Evolutionary conservation across 2,113 vertebrate species (phyloP).

Genomic region (Salminus brasiliensis): DNA sequence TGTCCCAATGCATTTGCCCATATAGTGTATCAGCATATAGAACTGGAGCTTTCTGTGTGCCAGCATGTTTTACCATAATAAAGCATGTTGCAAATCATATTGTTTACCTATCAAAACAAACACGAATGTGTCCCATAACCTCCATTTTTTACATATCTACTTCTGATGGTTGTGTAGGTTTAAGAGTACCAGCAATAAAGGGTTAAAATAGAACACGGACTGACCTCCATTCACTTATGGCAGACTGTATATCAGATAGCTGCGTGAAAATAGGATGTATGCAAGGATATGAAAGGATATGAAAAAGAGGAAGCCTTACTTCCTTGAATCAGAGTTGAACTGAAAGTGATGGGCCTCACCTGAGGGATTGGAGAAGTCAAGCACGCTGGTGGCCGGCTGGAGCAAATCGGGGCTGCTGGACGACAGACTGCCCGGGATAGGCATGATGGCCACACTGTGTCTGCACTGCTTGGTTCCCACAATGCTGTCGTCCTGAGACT

Average conservation of each 20-base stretch:
- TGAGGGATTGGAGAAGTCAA: constrained; percentile 93
- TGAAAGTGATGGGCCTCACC: constrained; percentile 73
- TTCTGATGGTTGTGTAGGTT: no score
- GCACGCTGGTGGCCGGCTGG: constrained; percentile 86
- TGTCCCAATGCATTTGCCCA: no score
- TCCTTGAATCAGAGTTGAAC: background rate
- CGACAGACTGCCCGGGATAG: constrained; percentile 89
- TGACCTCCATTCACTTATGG: no score
- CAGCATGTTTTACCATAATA: background rate
- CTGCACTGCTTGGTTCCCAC: constrained; percentile 93
- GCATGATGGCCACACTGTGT: constrained; percentile 95
- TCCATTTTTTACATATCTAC: no score
- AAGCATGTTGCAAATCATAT: background rate
- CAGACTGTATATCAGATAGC: background rate
- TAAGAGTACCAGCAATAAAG: no score
- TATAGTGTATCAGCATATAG: background rate
- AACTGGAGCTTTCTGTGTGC: background rate
- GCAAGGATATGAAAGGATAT: no score
- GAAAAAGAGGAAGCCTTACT: no score
- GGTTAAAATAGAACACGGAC: no score
- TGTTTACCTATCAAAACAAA: background rate
- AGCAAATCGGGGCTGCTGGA: constrained; percentile 95
- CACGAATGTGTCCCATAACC: no score
- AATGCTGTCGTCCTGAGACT: constrained; percentile 97
- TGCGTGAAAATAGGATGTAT: background rate